phyloP scores from a whole-genome alignment of 2,888 invertebrate species.

The Oxycera nigricornis region DNA sequence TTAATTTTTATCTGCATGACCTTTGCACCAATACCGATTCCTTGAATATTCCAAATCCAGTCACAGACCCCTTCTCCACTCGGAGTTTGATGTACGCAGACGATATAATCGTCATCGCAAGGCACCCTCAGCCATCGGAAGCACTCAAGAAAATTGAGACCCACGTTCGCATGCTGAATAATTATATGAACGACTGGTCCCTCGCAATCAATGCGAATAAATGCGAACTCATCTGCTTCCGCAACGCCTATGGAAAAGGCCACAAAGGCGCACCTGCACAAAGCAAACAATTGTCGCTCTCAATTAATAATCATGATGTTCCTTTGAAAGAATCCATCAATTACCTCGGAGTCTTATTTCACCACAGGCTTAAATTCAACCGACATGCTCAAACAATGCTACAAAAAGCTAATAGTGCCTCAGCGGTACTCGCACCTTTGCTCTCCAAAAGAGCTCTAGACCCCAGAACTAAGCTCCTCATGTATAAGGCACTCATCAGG shows the following conservation, averaged over 20 bases:
- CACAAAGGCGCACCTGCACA: neutral
- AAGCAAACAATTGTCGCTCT: neutral
- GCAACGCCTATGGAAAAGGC: slow-evolving; percentile 4
- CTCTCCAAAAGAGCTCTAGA: neutral
- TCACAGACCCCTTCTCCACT: too few species aligned
- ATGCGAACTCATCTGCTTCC: slow-evolving; percentile 22
- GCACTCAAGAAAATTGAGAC: neutral
- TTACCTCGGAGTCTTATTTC: neutral
- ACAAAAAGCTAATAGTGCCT: neutral
- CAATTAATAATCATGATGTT: neutral
- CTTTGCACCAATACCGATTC: neutral
- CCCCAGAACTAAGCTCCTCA: slow-evolving; percentile 8
- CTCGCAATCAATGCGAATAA: slow-evolving; percentile 6
- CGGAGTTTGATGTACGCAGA: slow-evolving; percentile 9
- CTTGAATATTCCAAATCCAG: too few species aligned
- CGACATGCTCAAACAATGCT: neutral
- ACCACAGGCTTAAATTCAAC: slow-evolving; percentile 9
- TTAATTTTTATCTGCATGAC: slow-evolving; percentile 13
- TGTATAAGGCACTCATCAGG: slow-evolving; percentile 38
- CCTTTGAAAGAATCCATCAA: neutral
- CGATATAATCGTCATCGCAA: slow-evolving; percentile 1
- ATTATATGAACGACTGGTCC: neutral
- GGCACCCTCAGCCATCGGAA: neutral
- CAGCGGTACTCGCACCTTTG: neutral
- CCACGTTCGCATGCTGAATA: neutral